These are phyloP conservation scores for Orchesella cincta DNA, from an alignment of 1,140 invertebrate genomes.

Conservation along the genomic window DNA sequence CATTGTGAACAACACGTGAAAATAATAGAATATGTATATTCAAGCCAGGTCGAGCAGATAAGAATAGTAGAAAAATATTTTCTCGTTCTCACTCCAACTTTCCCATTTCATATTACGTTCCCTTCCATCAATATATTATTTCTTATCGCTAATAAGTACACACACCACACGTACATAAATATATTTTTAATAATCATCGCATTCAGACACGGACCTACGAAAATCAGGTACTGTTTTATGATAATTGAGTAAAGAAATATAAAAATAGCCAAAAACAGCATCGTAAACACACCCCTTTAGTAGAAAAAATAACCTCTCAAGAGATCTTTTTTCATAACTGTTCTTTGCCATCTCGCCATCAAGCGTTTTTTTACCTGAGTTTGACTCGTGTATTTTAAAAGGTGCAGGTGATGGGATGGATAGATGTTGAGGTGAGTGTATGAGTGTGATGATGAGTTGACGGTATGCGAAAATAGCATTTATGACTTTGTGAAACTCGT, in stretches of 20 bases:
- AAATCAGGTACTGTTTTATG: conserved; percentile 20
- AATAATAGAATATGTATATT: background rate
- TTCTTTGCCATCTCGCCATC: conserved; percentile 8
- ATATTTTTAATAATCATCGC: background rate
- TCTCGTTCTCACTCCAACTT: conserved; percentile 8
- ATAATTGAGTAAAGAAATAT: conserved; percentile 28
- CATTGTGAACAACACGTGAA: conserved; percentile 4
- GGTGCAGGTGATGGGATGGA: background rate
- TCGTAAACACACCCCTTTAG: conserved; percentile 24
- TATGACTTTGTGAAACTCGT: conserved; percentile 9
- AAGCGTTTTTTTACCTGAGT: background rate
- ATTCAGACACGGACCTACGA: background rate
- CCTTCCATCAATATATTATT: background rate
- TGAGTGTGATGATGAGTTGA: background rate
- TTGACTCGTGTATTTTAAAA: background rate
- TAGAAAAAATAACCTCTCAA: conserved; percentile 13
- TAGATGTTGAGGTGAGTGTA: background rate
- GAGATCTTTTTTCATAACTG: conserved; percentile 23
- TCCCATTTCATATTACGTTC: background rate
- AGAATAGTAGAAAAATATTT: no score
- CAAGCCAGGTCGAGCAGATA: no score
- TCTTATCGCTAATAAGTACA: background rate
- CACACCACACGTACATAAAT: background rate
- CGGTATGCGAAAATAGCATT: background rate
- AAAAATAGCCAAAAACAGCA: conserved; percentile 23